Evolutionary conservation across 2,113 vertebrate genomes (phyloP).

Genomic region (Rhynchomys soricoides): DNA sequence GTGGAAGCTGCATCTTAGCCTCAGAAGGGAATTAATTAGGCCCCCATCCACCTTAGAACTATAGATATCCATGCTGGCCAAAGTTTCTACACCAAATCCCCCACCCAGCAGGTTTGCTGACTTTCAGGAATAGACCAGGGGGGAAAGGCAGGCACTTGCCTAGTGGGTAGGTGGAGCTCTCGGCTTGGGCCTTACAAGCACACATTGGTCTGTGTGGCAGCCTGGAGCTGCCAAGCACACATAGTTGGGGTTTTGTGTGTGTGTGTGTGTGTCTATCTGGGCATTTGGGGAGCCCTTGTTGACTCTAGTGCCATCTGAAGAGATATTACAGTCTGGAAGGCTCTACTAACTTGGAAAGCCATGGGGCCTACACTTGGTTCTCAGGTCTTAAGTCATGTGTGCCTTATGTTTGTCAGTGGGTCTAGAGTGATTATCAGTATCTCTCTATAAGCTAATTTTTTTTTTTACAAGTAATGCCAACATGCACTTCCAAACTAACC

Average conservation of each 20-base stretch:
- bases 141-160: neutral
- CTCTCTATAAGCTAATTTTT: neutral
- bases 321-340: neutral
- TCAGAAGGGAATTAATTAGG: too few species aligned
- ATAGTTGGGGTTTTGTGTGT: fast-evolving
- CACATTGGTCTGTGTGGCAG: fast-evolving
- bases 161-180: too few species aligned
- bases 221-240: neutral
- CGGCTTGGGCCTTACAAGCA: neutral
- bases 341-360: neutral
- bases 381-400: neutral
- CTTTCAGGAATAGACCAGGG: neutral
- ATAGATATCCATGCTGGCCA: neutral
- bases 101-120: neutral
- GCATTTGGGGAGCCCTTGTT: neutral
- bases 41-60: neutral
- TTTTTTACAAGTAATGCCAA: neutral
- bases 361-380: fast-evolving
- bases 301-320: neutral
- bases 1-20: neutral
- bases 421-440: too few species aligned
- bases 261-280: too few species aligned
- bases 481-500: neutral
- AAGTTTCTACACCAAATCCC: neutral
- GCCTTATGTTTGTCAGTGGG: neutral